phyloP scores from a whole-genome alignment of 2,888 invertebrate genomes.

The Frankliniella intonsa region DNA sequence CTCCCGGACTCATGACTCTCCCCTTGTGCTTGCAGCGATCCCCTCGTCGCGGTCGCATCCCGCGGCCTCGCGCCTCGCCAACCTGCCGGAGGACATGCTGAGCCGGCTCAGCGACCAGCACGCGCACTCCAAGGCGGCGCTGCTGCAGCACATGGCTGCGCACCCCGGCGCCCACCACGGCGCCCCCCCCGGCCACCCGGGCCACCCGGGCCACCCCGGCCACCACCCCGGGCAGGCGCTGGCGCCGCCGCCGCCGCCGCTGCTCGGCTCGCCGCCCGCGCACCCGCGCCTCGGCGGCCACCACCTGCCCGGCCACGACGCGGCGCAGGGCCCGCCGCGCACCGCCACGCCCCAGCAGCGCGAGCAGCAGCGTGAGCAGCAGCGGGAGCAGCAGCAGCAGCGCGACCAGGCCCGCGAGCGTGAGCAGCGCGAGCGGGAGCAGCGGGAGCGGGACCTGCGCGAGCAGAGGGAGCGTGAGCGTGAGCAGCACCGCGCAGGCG shows the following conservation, averaged over 20 bases:
- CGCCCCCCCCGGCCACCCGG: slow-evolving; percentile 44
- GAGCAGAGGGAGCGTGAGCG: slow-evolving; percentile 29
- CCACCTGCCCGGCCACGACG: slow-evolving; percentile 54
- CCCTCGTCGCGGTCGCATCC: slow-evolving; percentile 14
- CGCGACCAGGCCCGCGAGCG: slow-evolving; percentile 1
- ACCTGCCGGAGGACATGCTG: slow-evolving; percentile 55
- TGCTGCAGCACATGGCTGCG: slow-evolving; percentile 46
- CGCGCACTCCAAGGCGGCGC: slow-evolving; percentile 45
- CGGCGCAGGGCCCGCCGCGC: neutral
- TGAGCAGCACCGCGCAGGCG: slow-evolving; percentile 13
- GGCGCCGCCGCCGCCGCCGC: slow-evolving; percentile 6
- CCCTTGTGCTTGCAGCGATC: neutral
- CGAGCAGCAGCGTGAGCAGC: slow-evolving; percentile 22
- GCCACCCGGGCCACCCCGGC: slow-evolving; percentile 58
- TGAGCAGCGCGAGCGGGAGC: slow-evolving; percentile 30
- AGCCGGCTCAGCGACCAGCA: slow-evolving; percentile 46
- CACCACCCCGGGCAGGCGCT: slow-evolving; percentile 63
- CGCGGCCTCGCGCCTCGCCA: slow-evolving; percentile 56
- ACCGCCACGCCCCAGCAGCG: slow-evolving; percentile 30
- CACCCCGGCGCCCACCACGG: slow-evolving; percentile 45
- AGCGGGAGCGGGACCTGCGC: slow-evolving; percentile 29
- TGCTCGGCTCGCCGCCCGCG: neutral
- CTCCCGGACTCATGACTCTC: neutral
- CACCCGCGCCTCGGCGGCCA: slow-evolving; percentile 17
- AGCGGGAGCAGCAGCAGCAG: neutral